These are phyloP conservation scores for Saguinus midas DNA, from an alignment of 2,113 vertebrate genomes.

Conservation along the genomic window DNA sequence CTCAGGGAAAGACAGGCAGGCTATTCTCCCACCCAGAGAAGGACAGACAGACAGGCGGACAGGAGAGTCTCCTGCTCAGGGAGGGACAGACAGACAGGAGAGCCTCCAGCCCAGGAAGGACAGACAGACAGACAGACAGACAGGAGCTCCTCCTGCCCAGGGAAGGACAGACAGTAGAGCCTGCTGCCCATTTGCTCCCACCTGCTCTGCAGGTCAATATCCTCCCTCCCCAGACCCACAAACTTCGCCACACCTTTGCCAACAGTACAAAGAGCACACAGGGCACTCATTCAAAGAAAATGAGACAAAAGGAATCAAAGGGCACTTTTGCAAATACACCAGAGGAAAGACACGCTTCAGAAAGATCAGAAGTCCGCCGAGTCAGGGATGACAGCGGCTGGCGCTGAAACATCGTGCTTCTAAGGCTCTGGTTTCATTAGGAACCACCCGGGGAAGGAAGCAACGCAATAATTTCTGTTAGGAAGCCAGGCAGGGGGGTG, in stretches of 20 bases:
- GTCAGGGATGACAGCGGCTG: background rate
- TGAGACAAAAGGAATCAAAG: background rate
- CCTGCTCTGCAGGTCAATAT: background rate
- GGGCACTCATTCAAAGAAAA: background rate
- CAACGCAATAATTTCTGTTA: background rate
- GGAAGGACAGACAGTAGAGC: background rate
- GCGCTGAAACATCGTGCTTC: rapidly evolving
- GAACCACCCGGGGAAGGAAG: no score
- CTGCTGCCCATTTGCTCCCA: background rate
- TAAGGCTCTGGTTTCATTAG: no score
- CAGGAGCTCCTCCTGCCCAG: background rate
- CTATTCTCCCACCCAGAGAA: no score
- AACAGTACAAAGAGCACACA: background rate
- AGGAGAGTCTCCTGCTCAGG: rapidly evolving
- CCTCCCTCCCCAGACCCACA: no score
- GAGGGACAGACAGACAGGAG: no score
- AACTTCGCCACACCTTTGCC: no score
- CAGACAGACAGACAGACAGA: no score
- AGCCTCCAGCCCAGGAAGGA: no score
- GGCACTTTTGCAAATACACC: background rate
- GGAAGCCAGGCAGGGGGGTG: background rate
- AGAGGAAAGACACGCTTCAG: background rate
- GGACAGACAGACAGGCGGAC: no score
- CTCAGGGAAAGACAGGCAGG: no score
- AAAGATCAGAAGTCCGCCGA: background rate